Evolutionary conservation across 2,888 invertebrate genomes (phyloP).

Genomic region (Hydroisotoma schaefferi): DNA sequence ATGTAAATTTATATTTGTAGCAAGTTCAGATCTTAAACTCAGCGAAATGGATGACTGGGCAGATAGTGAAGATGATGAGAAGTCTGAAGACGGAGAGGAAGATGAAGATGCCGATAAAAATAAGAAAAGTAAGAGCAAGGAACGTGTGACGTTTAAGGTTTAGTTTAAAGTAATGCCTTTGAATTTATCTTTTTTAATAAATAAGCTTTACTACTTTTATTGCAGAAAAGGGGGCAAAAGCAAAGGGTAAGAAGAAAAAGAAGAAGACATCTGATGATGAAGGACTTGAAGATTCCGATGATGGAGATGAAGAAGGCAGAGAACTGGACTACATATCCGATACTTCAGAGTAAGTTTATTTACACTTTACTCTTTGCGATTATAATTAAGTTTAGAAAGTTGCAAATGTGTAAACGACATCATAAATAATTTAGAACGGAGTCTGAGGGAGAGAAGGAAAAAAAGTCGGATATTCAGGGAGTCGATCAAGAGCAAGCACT

Average conservation of each 20-base stretch:
- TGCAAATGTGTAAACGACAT: background rate
- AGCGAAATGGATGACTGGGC: conserved; percentile 95
- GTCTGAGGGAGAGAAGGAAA: conserved; percentile 60
- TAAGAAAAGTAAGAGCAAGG: conserved; percentile 62
- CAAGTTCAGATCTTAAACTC: conserved; percentile 67
- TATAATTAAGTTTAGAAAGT: background rate
- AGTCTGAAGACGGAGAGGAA: conserved; percentile 65
- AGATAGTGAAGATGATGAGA: conserved; percentile 71
- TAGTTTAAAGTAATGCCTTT: background rate
- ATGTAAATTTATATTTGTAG: conserved; percentile 4
- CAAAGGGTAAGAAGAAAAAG: conserved; percentile 64
- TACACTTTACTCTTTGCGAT: background rate
- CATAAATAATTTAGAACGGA: conserved; percentile 40
- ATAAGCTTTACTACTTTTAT: too few relatives aligned
- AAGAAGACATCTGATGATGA: conserved; percentile 81
- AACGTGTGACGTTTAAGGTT: background rate
- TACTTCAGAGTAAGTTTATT: conserved; percentile 61
- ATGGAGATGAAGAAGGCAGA: conserved; percentile 92
- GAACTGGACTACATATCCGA: conserved; percentile 94
- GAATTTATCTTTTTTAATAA: too few relatives aligned
- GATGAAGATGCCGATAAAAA: conserved; percentile 56
- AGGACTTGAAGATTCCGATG: conserved; percentile 93
- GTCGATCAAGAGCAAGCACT: conserved; percentile 90
- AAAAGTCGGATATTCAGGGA: conserved; percentile 71
- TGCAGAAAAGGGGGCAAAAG: conserved; percentile 47